phyloP scores from a whole-genome alignment of 2,888 invertebrate genomes.

The Toxonevra muliebris region DNA sequence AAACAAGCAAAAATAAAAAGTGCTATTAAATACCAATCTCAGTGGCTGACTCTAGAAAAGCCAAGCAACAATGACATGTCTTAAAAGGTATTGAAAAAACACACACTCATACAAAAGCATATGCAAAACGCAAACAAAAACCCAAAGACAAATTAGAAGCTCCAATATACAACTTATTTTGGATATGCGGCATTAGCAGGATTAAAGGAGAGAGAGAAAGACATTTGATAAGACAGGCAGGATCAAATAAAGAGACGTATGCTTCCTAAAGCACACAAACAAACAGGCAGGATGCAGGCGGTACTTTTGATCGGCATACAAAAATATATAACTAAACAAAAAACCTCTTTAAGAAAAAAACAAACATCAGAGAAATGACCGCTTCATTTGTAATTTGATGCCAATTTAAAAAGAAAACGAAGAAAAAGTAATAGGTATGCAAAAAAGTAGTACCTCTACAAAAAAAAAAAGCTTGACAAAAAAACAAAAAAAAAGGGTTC shows the following conservation, averaged over 20 bases:
- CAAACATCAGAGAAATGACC: slow-evolving; percentile 3
- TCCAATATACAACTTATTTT: neutral
- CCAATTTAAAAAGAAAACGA: neutral
- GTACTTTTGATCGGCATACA: neutral
- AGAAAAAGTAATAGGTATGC: too few relatives aligned
- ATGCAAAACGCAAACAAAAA: too few relatives aligned
- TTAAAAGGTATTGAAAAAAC: too few relatives aligned
- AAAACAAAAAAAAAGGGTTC: neutral
- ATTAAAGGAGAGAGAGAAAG: neutral
- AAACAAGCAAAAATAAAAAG: neutral
- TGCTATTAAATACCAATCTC: too few relatives aligned
- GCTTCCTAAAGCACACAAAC: neutral
- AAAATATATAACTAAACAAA: neutral
- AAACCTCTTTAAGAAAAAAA: neutral
- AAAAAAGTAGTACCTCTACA: neutral
- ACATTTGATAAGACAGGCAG: slow-evolving; percentile 1
- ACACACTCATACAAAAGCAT: too few relatives aligned
- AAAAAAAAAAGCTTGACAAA: neutral
- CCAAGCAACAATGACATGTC: too few relatives aligned
- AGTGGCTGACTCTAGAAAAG: too few relatives aligned
- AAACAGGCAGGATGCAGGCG: slow-evolving; percentile 1
- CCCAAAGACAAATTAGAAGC: too few relatives aligned
- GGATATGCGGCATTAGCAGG: slow-evolving; percentile 3
- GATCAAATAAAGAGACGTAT: neutral
- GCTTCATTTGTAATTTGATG: slow-evolving; percentile 5